Conservation (phyloP, 2,797 vertebrate species). For the Scomberomorus guttatus region DNA sequence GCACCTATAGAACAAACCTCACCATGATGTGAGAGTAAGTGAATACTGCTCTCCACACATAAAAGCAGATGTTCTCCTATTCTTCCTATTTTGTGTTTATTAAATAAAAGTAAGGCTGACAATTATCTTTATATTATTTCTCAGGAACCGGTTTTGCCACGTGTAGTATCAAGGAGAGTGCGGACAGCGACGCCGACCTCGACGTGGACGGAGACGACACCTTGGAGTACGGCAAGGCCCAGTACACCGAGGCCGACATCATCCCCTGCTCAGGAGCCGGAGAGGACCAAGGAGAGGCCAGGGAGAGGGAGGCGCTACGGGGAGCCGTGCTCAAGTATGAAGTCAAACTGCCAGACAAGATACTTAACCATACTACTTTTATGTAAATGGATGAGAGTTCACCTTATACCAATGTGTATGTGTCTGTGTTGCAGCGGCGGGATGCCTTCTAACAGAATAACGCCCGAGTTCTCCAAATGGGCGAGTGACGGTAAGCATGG, state of each 20-base stretch:
- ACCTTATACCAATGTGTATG: conserved; percentile 32
- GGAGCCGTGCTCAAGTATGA: conserved; percentile 98
- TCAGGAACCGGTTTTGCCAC: conserved; percentile 97
- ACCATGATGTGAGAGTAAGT: too few species aligned
- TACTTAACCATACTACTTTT: too few species aligned
- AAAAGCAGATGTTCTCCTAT: neutral
- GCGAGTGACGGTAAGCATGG: conserved; percentile 93
- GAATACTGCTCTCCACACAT: neutral
- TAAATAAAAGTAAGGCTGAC: neutral
- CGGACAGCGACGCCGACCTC: conserved; percentile 97
- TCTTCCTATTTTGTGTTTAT: neutral
- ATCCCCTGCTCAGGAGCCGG: conserved; percentile 98
- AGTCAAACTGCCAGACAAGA: neutral
- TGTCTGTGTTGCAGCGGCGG: conserved; percentile 88
- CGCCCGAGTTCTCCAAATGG: conserved; percentile 99
- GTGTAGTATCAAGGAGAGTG: conserved; percentile 96
- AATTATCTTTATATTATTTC: neutral
- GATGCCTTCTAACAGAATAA: conserved; percentile 97
- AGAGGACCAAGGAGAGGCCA: conserved; percentile 97
- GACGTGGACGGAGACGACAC: conserved; percentile 99
- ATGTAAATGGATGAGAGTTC: neutral
- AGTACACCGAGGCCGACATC: conserved; percentile 98
- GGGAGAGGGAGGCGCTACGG: conserved; percentile 96
- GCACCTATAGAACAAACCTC: neutral
- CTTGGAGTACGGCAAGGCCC: conserved; percentile 98